Evolutionary conservation across 2,113 vertebrate genomes (phyloP).

Genomic region (Strigops habroptila): DNA sequence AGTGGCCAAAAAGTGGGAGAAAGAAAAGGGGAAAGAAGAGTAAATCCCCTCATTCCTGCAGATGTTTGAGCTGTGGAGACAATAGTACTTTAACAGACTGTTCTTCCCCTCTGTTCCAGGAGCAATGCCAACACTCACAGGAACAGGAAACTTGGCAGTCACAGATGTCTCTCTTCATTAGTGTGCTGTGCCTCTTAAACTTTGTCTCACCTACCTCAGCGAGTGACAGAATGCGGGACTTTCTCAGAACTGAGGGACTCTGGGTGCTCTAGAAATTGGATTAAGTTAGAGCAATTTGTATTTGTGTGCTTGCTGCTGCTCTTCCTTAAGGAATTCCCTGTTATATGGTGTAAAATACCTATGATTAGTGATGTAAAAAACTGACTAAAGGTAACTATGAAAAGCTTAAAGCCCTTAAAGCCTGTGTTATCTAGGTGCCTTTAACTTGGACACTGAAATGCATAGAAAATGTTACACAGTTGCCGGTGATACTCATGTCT

Average conservation of each 20-base stretch:
- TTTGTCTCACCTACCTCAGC: neutral
- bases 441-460: neutral
- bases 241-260: neutral
- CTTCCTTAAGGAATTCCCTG: neutral
- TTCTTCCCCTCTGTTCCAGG: constrained; percentile 1
- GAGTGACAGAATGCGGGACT: neutral
- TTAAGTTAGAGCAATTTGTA: neutral
- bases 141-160: neutral
- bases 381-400: neutral
- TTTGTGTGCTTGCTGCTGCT: neutral
- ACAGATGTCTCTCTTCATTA: neutral
- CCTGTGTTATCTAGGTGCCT: neutral
- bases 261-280: neutral
- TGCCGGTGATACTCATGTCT: neutral
- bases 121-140: neutral
- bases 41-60: neutral
- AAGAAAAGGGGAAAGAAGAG: neutral
- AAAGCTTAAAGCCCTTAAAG: neutral
- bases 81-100: neutral
- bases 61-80: neutral
- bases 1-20: neutral
- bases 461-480: neutral
- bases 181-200: neutral
- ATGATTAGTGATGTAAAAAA: neutral
- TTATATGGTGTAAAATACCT: fast-evolving